Evolutionary conservation across 2,797 vertebrate genomes (phyloP), one percentile per base, ranked within the genome.

Genomic region (Chiropotes sagulatus): DNA sequence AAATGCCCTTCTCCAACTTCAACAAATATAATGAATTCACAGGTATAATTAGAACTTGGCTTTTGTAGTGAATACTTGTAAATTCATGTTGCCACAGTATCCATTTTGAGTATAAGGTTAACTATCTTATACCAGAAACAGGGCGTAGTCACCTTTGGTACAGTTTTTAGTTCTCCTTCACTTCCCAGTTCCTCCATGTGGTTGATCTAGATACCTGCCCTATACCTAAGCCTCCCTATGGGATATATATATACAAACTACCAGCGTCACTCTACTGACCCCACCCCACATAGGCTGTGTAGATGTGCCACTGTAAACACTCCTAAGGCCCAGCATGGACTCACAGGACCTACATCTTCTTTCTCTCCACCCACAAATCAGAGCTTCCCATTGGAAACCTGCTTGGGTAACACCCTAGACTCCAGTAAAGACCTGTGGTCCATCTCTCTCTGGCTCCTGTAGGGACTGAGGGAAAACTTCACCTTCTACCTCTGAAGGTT

Each of bases 11-110:
- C 33, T 4, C 1, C 30, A 95, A 5, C 48, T 88, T 94, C 24
- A n/a, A 73, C 22, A 90, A 89, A 57, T 11, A 33, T n/a, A 88
- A 46, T 61, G 24, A 87, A 75, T 36, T 87, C 36, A 94, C 7
- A 78, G 15, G 52, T 82, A 4, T 64, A 36, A 84, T 67, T 48
- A 92, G 64, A 97, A 81, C 30, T 58, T 94, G 75, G 36, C 24
- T n/a, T 24, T 57, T 44, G 19, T 20, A 50, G 15, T 61, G 30
- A 73, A 33, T 72, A 88, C 4, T 46, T 44, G 50, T 57, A 81
- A 19, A 81, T 57, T 73, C 39, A 48, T 14, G 26, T 30, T 22
- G 12, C n/a, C 39, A 81, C 33, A 11, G 7, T 33, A 44, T 83
- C 22, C 28, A 30, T 82, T 83, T 84, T 52, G 48, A 50, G 36